A percentile compares a stretch with the other conserved stretches of the same genome.
Evolutionary conservation across 2,113 vertebrate genomes (phyloP).

Genomic region (Callionymus lyra): DNA sequence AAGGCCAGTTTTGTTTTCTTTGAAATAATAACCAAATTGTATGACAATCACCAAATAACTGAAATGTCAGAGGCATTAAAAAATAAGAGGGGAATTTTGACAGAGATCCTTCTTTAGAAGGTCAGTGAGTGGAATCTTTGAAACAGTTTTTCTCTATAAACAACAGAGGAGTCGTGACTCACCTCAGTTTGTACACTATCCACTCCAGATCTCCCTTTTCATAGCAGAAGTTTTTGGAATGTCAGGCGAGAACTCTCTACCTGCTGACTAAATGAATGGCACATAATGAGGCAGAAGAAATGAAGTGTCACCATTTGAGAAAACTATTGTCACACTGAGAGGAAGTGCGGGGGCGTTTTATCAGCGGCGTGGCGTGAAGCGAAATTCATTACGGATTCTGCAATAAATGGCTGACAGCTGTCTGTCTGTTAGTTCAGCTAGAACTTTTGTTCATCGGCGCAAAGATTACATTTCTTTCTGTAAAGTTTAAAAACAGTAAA

Average conservation of each 20-base stretch:
- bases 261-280: constrained; percentile 24
- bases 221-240: too few species aligned
- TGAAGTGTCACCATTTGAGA: constrained; percentile 34
- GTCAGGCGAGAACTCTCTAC: constrained; percentile 1
- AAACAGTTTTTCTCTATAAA: constrained; percentile 30
- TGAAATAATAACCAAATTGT: not conserved
- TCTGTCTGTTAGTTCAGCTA: constrained; percentile 39
- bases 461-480: constrained; percentile 30
- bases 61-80: not conserved
- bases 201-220: too few species aligned
- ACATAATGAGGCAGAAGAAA: constrained; percentile 31
- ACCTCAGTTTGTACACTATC: too few species aligned
- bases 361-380: constrained; percentile 14
- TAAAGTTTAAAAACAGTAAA: constrained; percentile 1
- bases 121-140: constrained; percentile 36
- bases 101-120: constrained; percentile 46
- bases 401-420: constrained; percentile 47
- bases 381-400: constrained; percentile 27
- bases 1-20: too few species aligned
- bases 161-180: constrained; percentile 1
- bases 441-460: constrained; percentile 34
- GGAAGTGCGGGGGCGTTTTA: constrained; percentile 18
- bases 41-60: not conserved
- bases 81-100: constrained; percentile 1
- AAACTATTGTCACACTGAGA: constrained; percentile 18